phyloP scores from a whole-genome alignment of 2,113 vertebrate species.

The Apaloderma vittatum region DNA sequence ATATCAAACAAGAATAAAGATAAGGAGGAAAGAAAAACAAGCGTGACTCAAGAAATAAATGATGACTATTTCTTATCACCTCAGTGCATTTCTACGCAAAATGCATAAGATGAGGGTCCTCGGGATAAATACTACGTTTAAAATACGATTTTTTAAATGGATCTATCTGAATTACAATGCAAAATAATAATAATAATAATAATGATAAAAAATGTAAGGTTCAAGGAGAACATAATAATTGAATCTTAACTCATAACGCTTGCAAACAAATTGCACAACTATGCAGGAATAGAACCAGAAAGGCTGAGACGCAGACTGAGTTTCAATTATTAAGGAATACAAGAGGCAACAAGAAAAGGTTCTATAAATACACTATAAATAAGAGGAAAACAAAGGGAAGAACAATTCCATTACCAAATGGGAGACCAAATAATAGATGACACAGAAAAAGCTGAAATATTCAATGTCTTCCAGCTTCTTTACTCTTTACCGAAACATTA shows the following conservation, averaged over 20 bases:
- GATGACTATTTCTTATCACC: slow-evolving; percentile 28
- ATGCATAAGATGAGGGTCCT: not conserved
- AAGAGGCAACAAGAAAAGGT: slow-evolving; percentile 10
- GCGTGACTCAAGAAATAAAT: slow-evolving; percentile 24
- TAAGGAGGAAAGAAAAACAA: slow-evolving; percentile 47
- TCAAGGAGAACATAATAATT: not conserved
- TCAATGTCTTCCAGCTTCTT: not conserved
- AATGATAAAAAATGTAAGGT: not conserved
- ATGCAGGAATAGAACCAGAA: not conserved
- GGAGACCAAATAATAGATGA: not conserved
- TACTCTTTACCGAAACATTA: not conserved
- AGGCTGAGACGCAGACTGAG: not conserved
- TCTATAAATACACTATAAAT: slow-evolving; percentile 6
- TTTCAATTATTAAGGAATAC: slow-evolving; percentile 12
- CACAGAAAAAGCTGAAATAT: not conserved
- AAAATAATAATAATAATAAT: not conserved
- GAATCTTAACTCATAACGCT: not conserved
- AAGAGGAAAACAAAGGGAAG: slow-evolving; percentile 4
- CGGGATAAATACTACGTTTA: not conserved
- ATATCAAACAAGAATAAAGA: slow-evolving; percentile 51
- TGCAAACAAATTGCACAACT: not conserved
- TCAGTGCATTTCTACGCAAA: not conserved
- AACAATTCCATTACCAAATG: not conserved
- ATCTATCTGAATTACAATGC: not conserved
- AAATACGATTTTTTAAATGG: not conserved